Evolutionary conservation across 2,797 vertebrate species (phyloP), one percentile per base, ranked within the genome.

Genomic region (Coracias cyanogaster): DNA sequence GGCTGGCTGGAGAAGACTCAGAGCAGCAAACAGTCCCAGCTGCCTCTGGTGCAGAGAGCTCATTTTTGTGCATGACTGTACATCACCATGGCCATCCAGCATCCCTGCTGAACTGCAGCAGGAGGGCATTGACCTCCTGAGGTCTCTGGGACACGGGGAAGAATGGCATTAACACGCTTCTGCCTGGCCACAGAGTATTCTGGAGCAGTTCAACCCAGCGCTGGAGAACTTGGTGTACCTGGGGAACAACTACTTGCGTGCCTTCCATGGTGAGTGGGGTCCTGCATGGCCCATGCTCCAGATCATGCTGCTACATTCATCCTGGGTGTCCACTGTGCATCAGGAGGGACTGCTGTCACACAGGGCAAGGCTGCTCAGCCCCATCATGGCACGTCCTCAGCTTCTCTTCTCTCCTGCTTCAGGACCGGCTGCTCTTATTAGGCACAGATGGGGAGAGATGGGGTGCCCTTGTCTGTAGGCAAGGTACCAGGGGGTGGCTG

Each of bases 171-270:
- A 82, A 94, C 0, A 0, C 77, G 79, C 58, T 67, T 85, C 39
- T 79, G 60, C 54, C 54, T 86, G 49, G 79, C 61, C 57, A 82
- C 97, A 99, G 99, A 99, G 93, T 89, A 98, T 99, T 93, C 97
- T 98, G 98, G 98, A 99, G 52, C 99, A 99, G 92, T 99, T 99
- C 97, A 99, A 99, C 94, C 99, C 99, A 0, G 98, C 98, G 20
- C 97, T 99, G 76, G 99, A 99, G 97, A 99, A 98, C 82, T 98
- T 99, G 95, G 98, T 99, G 46, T 98, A 98, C 84, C 97, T 99
- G 81, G 99, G 99, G 7, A 98, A 98, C 97, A 99, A 98, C 96
- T 99, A 99, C 86, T 85, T 98, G 35, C 98, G 98, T 67, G 99
- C 99, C 86, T 99, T 99, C 92, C 98, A 98, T 0, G 98, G 99